These are phyloP conservation scores for Coecobrya sp. DNA, from an alignment of 2,888 invertebrate species.

Conservation along the genomic window DNA sequence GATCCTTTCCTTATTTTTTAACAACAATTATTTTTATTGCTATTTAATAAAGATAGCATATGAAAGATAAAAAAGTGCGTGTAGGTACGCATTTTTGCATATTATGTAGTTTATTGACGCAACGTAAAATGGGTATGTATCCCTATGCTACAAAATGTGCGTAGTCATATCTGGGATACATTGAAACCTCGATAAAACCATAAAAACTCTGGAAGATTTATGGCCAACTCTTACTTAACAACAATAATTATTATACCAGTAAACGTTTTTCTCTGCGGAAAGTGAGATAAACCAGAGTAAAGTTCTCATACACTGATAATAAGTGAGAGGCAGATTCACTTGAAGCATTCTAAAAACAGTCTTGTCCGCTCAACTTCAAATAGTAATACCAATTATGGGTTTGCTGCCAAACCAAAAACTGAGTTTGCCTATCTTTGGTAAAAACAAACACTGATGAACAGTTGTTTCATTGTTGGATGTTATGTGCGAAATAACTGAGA, in stretches of 20 bases:
- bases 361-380: neutral
- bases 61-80: constrained; percentile 23
- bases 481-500: constrained; percentile 13
- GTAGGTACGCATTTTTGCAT: constrained; percentile 36
- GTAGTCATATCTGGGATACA: neutral
- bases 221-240: constrained; percentile 36
- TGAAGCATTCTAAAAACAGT: constrained; percentile 10
- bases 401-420: neutral
- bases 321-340: neutral
- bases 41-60: neutral
- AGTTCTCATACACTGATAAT: constrained; percentile 23
- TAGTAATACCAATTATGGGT: constrained; percentile 50
- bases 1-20: constrained; percentile 12
- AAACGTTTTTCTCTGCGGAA: neutral
- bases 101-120: neutral
- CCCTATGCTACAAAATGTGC: no score
- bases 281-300: constrained; percentile 34
- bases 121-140: no score
- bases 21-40: constrained; percentile 5
- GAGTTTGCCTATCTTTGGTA: constrained; percentile 50
- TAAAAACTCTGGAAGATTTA: constrained; percentile 50
- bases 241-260: neutral
- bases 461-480: neutral
- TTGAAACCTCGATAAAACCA: neutral
- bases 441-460: neutral